Evolutionary conservation across 2,113 vertebrate species (phyloP).

Genomic region (Nothocercus nigrocapillus): DNA sequence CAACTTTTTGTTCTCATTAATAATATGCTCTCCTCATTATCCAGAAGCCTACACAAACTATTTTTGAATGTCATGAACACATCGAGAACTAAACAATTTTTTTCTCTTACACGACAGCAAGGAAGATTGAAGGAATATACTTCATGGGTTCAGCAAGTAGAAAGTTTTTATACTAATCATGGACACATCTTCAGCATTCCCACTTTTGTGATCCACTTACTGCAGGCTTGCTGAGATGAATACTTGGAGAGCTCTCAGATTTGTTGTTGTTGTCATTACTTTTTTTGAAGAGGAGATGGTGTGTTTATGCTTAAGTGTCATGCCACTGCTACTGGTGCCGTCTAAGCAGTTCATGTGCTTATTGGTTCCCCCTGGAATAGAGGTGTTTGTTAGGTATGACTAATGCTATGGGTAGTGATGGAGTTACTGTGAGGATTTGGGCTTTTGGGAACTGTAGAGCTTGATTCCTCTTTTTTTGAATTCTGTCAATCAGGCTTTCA

Average conservation of each 20-base stretch:
- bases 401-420: neutral
- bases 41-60: neutral
- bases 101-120: neutral
- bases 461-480: neutral
- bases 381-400: neutral
- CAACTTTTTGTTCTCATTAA: neutral
- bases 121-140: neutral
- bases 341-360: neutral
- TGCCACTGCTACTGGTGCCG: neutral
- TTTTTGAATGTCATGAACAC: neutral
- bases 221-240: neutral
- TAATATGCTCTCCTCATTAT: neutral
- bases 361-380: conserved; percentile 34
- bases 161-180: neutral
- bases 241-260: neutral
- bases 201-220: neutral
- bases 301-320: neutral
- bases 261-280: neutral
- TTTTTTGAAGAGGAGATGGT: neutral
- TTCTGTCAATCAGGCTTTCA: neutral
- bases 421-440: neutral
- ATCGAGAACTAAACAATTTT: neutral
- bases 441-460: neutral
- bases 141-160: neutral
- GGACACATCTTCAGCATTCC: neutral